Percentiles rank a stretch among this genome's conserved stretches.
Evolutionary conservation across 2,888 invertebrate genomes (phyloP).

Genomic region (Conomelus anceps): DNA sequence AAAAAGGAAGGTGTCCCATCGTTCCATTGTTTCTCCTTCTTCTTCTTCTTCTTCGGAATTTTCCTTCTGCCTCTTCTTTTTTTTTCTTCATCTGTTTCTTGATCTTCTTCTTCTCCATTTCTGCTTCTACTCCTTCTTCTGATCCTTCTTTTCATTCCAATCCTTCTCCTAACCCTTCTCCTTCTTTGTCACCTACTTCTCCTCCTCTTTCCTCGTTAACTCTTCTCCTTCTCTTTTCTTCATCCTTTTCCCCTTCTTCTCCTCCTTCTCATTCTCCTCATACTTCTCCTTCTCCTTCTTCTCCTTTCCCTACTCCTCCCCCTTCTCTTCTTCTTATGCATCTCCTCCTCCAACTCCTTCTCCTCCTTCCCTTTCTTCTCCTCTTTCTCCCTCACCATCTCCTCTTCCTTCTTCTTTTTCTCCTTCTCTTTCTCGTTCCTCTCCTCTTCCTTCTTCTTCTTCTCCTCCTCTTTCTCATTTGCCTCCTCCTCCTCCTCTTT

Average conservation of each 20-base stretch:
- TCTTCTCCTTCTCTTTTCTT: background rate
- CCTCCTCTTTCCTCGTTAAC: background rate
- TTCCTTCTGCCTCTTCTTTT: too few species aligned
- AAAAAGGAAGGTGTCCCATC: slow-evolving; percentile 8
- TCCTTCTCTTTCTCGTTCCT: background rate
- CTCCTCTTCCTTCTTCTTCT: background rate
- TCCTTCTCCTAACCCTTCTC: background rate
- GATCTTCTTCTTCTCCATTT: background rate
- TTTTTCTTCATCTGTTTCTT: background rate
- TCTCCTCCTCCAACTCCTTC: too few species aligned
- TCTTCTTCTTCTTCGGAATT: too few species aligned
- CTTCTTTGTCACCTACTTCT: background rate
- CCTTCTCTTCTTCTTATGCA: background rate
- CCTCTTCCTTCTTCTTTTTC: background rate
- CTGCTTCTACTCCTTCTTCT: slow-evolving; percentile 1
- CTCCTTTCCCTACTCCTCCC: background rate
- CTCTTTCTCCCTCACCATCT: background rate
- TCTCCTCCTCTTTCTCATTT: background rate
- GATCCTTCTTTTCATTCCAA: background rate
- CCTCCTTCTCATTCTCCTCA: background rate
- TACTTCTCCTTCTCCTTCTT: background rate
- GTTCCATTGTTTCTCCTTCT: background rate
- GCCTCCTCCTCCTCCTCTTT: background rate
- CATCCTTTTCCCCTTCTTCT: background rate
- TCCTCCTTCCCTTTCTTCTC: too few species aligned